phyloP scores from a whole-genome alignment of 2,888 invertebrate genomes.

The Tromatobia lineatoria region DNA sequence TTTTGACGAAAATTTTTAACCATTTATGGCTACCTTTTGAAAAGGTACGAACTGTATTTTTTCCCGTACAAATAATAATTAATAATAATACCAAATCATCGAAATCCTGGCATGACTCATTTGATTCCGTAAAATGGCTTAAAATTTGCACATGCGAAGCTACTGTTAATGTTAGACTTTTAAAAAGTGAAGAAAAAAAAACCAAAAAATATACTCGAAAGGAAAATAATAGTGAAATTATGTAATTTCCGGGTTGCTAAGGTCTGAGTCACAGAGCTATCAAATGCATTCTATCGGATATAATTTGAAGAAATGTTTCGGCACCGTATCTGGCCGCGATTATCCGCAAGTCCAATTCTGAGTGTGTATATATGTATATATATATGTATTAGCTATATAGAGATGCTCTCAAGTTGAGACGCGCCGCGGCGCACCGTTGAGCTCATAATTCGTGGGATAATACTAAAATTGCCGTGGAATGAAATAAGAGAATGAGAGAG shows the following conservation, averaged over 20 bases:
- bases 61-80: too few relatives aligned
- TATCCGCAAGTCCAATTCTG: constrained; percentile 71
- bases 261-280: constrained; percentile 8
- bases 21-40: too few relatives aligned
- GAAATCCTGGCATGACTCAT: not conserved
- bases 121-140: not conserved
- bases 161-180: not conserved
- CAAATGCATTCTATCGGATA: constrained; percentile 47
- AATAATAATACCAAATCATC: too few relatives aligned
- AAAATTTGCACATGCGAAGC: not conserved
- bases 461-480: constrained; percentile 83
- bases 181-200: not conserved
- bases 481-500: constrained; percentile 79
- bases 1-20: too few relatives aligned
- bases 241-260: constrained; percentile 8
- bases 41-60: too few relatives aligned
- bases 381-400: constrained; percentile 67
- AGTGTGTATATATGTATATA: constrained; percentile 70
- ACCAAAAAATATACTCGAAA: not conserved
- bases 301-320: constrained; percentile 72
- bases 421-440: constrained; percentile 62
- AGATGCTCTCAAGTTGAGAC: constrained; percentile 53
- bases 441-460: constrained; percentile 82
- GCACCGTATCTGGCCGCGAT: constrained; percentile 76
- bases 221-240: not conserved